Base-by-base conservation (phyloP, 2,113 vertebrate genomes). In the Caretta caretta region DNA sequence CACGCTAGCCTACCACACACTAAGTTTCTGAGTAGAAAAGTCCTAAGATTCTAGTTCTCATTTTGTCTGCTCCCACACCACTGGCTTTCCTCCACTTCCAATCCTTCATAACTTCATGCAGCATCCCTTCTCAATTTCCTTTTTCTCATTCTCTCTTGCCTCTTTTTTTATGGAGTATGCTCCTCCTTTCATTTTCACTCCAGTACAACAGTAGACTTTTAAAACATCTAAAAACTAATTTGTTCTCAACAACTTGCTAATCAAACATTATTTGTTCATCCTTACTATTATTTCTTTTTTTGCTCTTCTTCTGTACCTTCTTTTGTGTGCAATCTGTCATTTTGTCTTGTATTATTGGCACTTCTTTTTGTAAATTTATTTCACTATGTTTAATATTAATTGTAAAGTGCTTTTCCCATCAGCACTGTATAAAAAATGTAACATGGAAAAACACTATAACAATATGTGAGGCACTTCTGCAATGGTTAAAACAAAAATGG, bases 201-300 rank as follows among this genome's bases (percentile, higher is more conserved):
- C 25, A 79, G 8, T 6, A 92, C 56, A 93, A 65, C 20, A 80
- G n/a, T 88, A 51, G 85, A 51, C 83, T 85, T 80, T 2, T 48
- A 24, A 79, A 84, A 24, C 86, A 79, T 83, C 86, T 90, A 81
- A 93, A 90, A 95, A 80, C 25, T 82, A 81, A 91, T 88, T 93
- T 81, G 89, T 82, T 90, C 72, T 75, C 84, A 25, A 0, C 35
- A 89, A 88, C 86, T 88, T 42, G 69, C 76, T 80, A 83, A 69
- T n/a, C 62, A 69, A 93, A 89, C 0, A 3, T 25, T 38, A 7
- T 69, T 94, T 92, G 89, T 88, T 75, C 54, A 24, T 50, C 80
- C 82, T 80, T 87, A 69, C 51, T 80, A 2, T 20, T 88, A 83
- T 79, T 89, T 51, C 29, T 42, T 54, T 90, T 90, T 94, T 87